phyloP scores from a whole-genome alignment of 1,140 invertebrate species.

The Subanguina moxae region DNA sequence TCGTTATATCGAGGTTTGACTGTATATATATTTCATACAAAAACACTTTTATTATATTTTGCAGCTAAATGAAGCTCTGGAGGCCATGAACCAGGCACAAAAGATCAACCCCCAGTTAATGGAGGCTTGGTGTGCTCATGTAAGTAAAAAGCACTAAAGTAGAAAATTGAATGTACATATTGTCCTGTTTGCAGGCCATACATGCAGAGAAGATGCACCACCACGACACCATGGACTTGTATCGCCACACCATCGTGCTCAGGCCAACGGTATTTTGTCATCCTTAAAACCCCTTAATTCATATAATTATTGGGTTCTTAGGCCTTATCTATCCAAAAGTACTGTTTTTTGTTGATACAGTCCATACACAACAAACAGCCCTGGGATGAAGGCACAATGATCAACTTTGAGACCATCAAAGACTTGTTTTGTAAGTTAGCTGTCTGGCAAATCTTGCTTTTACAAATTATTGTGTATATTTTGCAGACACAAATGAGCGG shows the following conservation, averaged over 20 bases:
- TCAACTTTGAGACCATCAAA: constrained; percentile 38
- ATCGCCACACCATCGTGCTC: constrained; percentile 39
- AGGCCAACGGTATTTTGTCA: constrained; percentile 25
- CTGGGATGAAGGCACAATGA: constrained; percentile 40
- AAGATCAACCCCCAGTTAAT: constrained; percentile 46
- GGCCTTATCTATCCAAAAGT: constrained; percentile 32
- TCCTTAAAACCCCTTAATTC: too few relatives aligned
- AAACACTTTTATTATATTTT: too few relatives aligned
- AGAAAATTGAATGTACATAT: too few relatives aligned
- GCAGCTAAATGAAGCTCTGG: constrained; percentile 35
- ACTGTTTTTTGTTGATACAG: constrained; percentile 26
- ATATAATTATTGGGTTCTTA: constrained; percentile 30
- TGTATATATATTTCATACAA: too few relatives aligned
- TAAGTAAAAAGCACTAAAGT: constrained; percentile 30
- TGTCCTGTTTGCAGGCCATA: constrained; percentile 33
- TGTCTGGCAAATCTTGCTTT: constrained; percentile 9
- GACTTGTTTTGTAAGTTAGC: constrained; percentile 27
- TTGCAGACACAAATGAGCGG: constrained; percentile 24
- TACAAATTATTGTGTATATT: constrained; percentile 8
- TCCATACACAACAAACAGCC: constrained; percentile 18
- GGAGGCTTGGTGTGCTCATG: constrained; percentile 38
- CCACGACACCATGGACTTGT: constrained; percentile 39
- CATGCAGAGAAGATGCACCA: constrained; percentile 36
- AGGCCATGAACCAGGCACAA: constrained; percentile 35
- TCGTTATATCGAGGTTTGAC: too few relatives aligned